Conservation (phyloP, 2,797 vertebrate species). For the Lithobates pipiens region DNA sequence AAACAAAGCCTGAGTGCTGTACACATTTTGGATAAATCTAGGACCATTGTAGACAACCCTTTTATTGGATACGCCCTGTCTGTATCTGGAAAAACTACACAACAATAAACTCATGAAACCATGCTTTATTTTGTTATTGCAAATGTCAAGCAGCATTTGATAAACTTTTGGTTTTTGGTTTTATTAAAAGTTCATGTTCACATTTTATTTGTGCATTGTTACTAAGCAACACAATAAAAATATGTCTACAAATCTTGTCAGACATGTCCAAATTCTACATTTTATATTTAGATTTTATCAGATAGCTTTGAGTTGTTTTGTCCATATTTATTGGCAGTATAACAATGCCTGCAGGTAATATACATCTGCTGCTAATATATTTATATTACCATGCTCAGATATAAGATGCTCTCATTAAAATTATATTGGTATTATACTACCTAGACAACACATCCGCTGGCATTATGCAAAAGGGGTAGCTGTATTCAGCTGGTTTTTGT, state of each 20-base stretch:
- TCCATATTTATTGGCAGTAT: conserved; percentile 7
- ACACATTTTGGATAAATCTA: neutral
- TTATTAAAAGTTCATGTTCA: neutral
- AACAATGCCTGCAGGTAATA: conserved; percentile 24
- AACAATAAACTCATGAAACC: neutral
- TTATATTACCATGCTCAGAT: neutral
- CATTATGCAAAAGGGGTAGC: neutral
- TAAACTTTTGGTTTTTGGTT: neutral
- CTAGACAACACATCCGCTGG: conserved; percentile 1
- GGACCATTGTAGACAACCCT: neutral
- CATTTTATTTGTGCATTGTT: neutral
- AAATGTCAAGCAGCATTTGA: neutral
- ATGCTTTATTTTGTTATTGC: neutral
- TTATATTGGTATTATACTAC: neutral
- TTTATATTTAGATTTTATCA: conserved; percentile 39
- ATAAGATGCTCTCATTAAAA: conserved; percentile 15
- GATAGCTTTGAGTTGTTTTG: conserved; percentile 16
- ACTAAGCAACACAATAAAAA: conserved; percentile 19
- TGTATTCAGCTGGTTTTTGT: neutral
- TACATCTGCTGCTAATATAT: conserved; percentile 20
- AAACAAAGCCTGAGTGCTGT: too few relatives aligned
- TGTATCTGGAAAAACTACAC: neutral
- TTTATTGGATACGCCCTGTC: neutral
- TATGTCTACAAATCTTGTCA: neutral
- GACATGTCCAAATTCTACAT: neutral